These are phyloP conservation scores for Anarrhichthys ocellatus DNA, from an alignment of 2,113 vertebrate genomes.

Conservation along the genomic window DNA sequence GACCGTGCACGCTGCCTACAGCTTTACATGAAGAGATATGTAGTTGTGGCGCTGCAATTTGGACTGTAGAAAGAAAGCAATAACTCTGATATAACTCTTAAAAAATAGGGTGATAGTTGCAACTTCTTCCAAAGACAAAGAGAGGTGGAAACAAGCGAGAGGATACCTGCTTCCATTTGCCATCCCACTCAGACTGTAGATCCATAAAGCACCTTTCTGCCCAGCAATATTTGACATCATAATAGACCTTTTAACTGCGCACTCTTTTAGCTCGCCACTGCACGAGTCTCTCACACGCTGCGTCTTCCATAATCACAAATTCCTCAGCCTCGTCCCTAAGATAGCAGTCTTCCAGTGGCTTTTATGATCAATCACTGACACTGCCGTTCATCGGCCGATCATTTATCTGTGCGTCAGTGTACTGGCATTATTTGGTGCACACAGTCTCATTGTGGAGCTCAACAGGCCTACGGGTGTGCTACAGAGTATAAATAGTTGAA, in stretches of 20 bases:
- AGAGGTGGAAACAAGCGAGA: not conserved
- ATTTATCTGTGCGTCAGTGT: not conserved
- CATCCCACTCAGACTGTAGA: conserved; percentile 43
- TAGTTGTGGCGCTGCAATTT: not conserved
- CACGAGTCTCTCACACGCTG: not conserved
- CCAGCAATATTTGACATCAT: conserved; percentile 14
- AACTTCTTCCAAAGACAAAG: conserved; percentile 36
- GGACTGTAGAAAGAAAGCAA: conserved; percentile 29
- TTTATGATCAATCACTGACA: not conserved
- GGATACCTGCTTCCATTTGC: conserved; percentile 40
- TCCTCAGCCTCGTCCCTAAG: not conserved
- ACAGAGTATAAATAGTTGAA: conserved; percentile 66
- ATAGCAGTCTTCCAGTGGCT: conserved; percentile 44
- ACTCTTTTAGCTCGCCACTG: not conserved
- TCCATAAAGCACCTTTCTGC: not conserved
- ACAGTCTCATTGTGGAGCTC: conserved; percentile 16
- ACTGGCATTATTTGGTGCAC: conserved; percentile 11
- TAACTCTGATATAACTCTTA: not conserved
- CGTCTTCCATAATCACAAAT: conserved; percentile 47
- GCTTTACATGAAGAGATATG: not conserved
- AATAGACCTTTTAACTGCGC: conserved; percentile 1
- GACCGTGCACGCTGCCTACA: not conserved
- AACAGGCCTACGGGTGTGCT: conserved; percentile 17
- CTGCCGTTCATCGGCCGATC: not conserved
- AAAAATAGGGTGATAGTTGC: conserved; percentile 1